A percentile compares a stretch with the other conserved stretches of the same genome.
Evolutionary conservation across 2,113 vertebrate species (phyloP).

Genomic region (Oreochromis aureus): DNA sequence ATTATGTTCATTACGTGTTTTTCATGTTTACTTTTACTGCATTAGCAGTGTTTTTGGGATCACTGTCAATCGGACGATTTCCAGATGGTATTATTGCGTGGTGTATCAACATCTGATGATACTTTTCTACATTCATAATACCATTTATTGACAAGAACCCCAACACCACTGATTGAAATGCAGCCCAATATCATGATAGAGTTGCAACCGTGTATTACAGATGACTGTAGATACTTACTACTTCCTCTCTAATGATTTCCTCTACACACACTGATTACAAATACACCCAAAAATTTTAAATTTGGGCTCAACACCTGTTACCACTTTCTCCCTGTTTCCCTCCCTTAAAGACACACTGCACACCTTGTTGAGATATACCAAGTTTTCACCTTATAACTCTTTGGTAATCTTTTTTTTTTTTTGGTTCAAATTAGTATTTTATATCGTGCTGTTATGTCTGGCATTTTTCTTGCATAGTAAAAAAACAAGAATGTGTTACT

Average conservation of each 20-base stretch:
- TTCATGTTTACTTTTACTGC: background rate
- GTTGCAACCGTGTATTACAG: background rate
- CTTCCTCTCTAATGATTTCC: background rate
- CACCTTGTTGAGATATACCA: background rate
- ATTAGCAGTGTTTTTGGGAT: background rate
- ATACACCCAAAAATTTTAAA: background rate
- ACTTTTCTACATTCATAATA: background rate
- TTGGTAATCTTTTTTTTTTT: fast-evolving
- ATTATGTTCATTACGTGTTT: background rate
- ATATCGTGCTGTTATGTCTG: background rate
- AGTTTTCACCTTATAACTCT: background rate
- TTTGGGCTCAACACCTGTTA: background rate
- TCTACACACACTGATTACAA: background rate
- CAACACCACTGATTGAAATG: background rate
- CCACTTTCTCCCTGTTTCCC: background rate
- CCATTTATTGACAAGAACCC: background rate
- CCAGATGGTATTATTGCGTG: fast-evolving
- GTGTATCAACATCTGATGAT: background rate
- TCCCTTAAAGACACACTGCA: background rate
- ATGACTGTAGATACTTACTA: background rate
- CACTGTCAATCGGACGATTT: fast-evolving
- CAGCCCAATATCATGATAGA: background rate
- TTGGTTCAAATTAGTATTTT: background rate
- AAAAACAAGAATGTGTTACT: background rate
- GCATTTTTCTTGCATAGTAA: background rate